Conservation (phyloP, 2,797 vertebrate genomes). For the Muscicapa comitata region DNA sequence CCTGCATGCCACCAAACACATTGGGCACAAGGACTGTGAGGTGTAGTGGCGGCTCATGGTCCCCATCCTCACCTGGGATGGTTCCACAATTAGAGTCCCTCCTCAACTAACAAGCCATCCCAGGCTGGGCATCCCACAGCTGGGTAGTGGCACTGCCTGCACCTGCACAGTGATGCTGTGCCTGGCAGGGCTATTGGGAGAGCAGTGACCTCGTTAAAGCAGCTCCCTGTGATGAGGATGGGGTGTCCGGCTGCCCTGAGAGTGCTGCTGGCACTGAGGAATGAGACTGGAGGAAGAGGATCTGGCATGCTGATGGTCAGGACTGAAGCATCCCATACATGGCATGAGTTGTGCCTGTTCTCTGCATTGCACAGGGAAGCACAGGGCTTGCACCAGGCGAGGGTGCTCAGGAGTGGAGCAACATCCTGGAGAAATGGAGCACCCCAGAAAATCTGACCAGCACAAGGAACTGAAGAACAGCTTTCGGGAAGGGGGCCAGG, state of each 20-base stretch:
- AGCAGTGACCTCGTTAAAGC: neutral
- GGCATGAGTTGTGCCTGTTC: neutral
- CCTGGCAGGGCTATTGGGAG: neutral
- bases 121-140: accelerated
- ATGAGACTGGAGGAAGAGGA: neutral
- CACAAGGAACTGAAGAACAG: neutral
- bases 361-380: neutral
- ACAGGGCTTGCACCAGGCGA: neutral
- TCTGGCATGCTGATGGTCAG: accelerated
- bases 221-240: accelerated
- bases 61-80: neutral
- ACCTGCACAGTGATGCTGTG: accelerated
- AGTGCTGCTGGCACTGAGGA: accelerated
- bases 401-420: neutral
- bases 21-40: accelerated
- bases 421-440: neutral
- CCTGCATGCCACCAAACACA: neutral
- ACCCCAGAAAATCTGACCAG: neutral
- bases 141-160: accelerated
- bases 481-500: neutral
- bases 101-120: neutral
- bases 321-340: neutral
- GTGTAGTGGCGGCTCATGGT: neutral
- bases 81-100: neutral
- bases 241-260: neutral